A percentile compares a stretch with the other conserved stretches of the same genome.
phyloP scores from a whole-genome alignment of 2,888 invertebrate species.

The Metallyticus violacea region DNA sequence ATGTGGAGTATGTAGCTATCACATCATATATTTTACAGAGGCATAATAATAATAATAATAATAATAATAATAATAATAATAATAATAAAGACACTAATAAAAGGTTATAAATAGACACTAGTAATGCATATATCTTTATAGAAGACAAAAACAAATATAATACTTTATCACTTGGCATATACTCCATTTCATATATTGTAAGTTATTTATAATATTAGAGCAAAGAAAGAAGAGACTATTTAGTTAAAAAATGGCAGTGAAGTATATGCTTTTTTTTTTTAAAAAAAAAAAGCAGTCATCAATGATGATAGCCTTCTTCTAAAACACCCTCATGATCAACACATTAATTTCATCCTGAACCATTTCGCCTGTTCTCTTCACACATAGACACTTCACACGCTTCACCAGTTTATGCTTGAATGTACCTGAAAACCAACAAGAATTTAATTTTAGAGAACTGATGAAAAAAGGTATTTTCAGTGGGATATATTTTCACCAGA shows the following conservation, averaged over 20 bases:
- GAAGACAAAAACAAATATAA: constrained; percentile 6
- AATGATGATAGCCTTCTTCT: neutral
- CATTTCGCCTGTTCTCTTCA: neutral
- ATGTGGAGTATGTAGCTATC: neutral
- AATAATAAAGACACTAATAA: neutral
- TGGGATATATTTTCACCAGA: too few relatives aligned
- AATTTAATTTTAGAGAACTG: too few relatives aligned
- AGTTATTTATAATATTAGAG: neutral
- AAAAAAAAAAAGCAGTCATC: neutral
- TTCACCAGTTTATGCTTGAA: neutral
- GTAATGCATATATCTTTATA: neutral
- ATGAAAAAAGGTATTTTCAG: too few relatives aligned
- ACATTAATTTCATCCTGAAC: neutral
- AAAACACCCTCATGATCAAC: neutral
- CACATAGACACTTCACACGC: neutral
- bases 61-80: too few relatives aligned
- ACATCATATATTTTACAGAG: neutral
- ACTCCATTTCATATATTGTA: neutral
- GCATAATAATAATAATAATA: too few relatives aligned
- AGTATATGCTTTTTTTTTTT: neutral
- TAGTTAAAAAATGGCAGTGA: constrained; percentile 13
- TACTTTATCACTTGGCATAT: constrained; percentile 18
- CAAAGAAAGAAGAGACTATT: neutral
- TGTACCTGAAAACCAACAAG: neutral
- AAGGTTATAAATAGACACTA: constrained; percentile 5